Evolutionary conservation across 1,140 invertebrate genomes (phyloP).

Genomic region (Lepidurus apus): DNA sequence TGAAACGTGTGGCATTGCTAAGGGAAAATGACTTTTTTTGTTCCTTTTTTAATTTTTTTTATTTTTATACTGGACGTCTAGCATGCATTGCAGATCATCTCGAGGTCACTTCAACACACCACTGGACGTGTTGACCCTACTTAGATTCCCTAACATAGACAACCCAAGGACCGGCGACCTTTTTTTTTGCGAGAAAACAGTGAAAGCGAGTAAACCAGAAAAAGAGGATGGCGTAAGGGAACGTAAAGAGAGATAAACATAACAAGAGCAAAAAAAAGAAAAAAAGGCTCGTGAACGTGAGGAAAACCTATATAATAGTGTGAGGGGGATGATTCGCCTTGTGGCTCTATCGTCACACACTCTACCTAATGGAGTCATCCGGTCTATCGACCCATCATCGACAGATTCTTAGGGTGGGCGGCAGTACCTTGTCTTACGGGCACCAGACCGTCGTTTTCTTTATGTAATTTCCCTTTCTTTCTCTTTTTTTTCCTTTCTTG

Average conservation of each 20-base stretch:
- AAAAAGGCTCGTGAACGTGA: neutral
- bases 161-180: neutral
- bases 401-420: slow-evolving; percentile 7
- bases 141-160: neutral
- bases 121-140: neutral
- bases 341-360: slow-evolving; percentile 20
- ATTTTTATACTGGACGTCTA: neutral
- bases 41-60: neutral
- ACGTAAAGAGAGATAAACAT: too few relatives aligned
- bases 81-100: neutral
- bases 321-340: slow-evolving; percentile 9
- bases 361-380: slow-evolving; percentile 18
- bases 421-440: neutral
- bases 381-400: slow-evolving; percentile 18
- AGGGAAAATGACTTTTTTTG: neutral
- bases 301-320: neutral
- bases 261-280: neutral
- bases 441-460: neutral
- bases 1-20: neutral
- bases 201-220: too few relatives aligned
- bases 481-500: neutral
- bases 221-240: too few relatives aligned
- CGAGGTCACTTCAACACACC: neutral
- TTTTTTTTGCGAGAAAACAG: too few relatives aligned
- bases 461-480: neutral